Conservation (phyloP, 2,113 vertebrate species). For the Phrynosoma platyrhinos region DNA sequence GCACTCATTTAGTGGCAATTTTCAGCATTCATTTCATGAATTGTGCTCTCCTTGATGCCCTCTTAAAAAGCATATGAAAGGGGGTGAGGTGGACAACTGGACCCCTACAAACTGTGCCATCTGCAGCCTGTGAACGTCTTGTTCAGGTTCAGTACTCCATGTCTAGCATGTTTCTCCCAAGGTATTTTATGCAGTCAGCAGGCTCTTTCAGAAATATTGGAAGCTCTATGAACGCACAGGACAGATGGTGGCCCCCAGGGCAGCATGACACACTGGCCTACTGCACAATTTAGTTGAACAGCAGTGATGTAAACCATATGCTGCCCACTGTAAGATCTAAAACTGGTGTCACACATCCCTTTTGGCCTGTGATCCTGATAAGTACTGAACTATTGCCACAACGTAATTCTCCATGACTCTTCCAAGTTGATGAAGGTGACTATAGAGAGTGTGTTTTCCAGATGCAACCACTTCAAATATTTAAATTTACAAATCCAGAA, state of each 20-base stretch:
- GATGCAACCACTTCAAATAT: not conserved
- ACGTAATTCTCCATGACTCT: not conserved
- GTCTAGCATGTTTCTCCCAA: not conserved
- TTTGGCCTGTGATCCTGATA: not conserved
- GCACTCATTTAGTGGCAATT: not conserved
- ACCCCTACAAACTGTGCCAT: not conserved
- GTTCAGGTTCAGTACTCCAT: not conserved
- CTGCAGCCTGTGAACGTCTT: not conserved
- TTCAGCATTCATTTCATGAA: not conserved
- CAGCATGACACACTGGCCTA: not conserved
- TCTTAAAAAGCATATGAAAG: not conserved
- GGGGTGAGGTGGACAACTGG: too few species aligned
- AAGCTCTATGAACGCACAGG: not conserved
- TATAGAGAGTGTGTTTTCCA: not conserved
- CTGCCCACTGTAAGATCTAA: not conserved
- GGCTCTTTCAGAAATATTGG: not conserved
- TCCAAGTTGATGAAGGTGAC: not conserved
- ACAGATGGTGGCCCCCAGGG: conserved; percentile 13
- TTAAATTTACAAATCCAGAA: not conserved
- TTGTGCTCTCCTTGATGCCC: not conserved
- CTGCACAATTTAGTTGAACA: conserved; percentile 14
- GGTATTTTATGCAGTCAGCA: not conserved
- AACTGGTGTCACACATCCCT: not conserved
- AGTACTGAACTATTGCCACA: not conserved
- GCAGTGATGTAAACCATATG: conserved; percentile 8